A percentile compares a stretch with the other conserved stretches of the same genome.
phyloP scores from a whole-genome alignment of 1,140 invertebrate genomes.

The Drosophila equinoxialis region DNA sequence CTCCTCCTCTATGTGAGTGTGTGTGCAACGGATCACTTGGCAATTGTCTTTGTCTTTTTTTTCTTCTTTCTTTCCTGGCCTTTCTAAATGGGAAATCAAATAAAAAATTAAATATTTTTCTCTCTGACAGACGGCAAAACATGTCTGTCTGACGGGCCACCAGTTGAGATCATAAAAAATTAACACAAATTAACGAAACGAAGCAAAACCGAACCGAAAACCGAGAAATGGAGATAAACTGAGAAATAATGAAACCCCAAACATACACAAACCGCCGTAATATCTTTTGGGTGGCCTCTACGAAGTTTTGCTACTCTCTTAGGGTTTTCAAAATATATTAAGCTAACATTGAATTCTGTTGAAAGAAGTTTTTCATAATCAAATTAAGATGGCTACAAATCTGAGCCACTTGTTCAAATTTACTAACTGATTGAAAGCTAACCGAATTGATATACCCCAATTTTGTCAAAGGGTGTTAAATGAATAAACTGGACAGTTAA shows the following conservation, averaged over 20 bases:
- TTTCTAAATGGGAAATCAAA: slow-evolving; percentile 79
- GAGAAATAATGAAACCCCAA: slow-evolving; percentile 23
- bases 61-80: slow-evolving; percentile 18
- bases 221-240: not conserved
- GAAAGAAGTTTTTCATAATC: no score
- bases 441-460: not conserved
- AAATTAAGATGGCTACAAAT: no score
- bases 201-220: slow-evolving; percentile 18
- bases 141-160: slow-evolving; percentile 37
- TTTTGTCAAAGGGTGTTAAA: not conserved
- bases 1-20: not conserved
- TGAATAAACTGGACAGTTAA: not conserved
- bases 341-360: no score
- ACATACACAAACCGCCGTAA: slow-evolving; percentile 21
- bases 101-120: slow-evolving; percentile 45
- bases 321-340: no score
- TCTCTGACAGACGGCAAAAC: slow-evolving; percentile 34
- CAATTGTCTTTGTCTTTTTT: slow-evolving; percentile 68
- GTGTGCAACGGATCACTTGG: slow-evolving; percentile 61
- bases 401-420: no score
- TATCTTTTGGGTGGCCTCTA: not conserved
- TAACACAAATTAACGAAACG: slow-evolving; percentile 74
- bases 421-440: not conserved
- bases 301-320: not conserved
- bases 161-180: slow-evolving; percentile 71